A percentile compares a stretch with the other conserved stretches of the same genome.
Evolutionary conservation across 1,140 invertebrate genomes (phyloP).

Genomic region (Cydia pomonella): DNA sequence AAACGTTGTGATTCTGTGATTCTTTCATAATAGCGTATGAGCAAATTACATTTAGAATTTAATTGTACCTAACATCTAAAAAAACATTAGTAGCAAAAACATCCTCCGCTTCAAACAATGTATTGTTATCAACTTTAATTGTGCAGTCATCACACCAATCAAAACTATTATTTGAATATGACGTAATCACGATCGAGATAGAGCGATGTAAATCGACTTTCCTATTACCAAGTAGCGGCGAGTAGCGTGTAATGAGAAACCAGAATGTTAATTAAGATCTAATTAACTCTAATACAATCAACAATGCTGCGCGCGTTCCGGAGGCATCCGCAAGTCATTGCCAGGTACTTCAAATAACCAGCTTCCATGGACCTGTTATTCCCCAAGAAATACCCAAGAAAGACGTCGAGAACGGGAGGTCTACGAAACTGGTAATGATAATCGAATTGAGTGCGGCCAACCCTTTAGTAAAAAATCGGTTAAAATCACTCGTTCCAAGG

Average conservation of each 20-base stretch:
- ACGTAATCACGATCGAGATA: constrained; percentile 60
- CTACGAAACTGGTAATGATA: constrained; percentile 59
- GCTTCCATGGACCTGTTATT: constrained; percentile 58
- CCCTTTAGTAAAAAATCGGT: constrained; percentile 77
- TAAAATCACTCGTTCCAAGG: constrained; percentile 68
- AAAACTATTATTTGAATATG: constrained; percentile 57
- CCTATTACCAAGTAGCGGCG: constrained; percentile 72
- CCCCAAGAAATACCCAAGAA: constrained; percentile 42
- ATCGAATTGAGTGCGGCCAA: constrained; percentile 78
- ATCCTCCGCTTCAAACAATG: not conserved
- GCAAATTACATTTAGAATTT: constrained; percentile 9
- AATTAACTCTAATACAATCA: constrained; percentile 80
- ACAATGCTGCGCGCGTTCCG: constrained; percentile 73
- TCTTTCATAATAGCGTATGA: not conserved
- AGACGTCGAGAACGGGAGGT: constrained; percentile 46
- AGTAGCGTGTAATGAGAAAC: constrained; percentile 79
- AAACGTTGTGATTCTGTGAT: not conserved
- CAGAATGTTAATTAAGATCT: constrained; percentile 79
- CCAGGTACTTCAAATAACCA: constrained; percentile 57
- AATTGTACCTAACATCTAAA: not conserved
- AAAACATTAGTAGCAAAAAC: not conserved
- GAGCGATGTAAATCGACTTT: constrained; percentile 65
- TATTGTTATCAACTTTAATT: constrained; percentile 18
- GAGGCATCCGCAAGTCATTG: constrained; percentile 74
- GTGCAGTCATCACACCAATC: constrained; percentile 48